A percentile compares a stretch with the other conserved stretches of the same genome.
Evolutionary conservation across 2,113 vertebrate genomes (phyloP).

Genomic region (Arenaria interpres): DNA sequence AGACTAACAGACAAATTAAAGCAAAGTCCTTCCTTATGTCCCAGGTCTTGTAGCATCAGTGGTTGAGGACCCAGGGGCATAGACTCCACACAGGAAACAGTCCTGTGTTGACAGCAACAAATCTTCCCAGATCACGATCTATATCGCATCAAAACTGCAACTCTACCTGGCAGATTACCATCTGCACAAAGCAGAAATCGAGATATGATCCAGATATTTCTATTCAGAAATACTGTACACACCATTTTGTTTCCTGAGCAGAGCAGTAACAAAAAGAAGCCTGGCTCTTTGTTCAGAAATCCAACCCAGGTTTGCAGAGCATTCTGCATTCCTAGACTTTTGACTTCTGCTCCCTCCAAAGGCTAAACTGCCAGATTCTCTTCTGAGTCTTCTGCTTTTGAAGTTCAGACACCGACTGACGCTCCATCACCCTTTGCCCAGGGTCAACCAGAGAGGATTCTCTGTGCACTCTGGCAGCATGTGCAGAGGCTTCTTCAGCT

Average conservation of each 20-base stretch:
- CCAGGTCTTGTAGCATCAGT: not conserved
- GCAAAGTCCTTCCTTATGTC: not conserved
- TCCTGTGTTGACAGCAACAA: not conserved
- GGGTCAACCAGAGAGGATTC: not conserved
- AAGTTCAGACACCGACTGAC: not conserved
- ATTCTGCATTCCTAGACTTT: not conserved
- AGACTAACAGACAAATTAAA: not conserved
- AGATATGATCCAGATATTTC: not conserved
- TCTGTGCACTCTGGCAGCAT: not conserved
- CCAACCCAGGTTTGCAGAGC: not conserved
- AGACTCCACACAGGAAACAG: not conserved
- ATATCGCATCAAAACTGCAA: not conserved
- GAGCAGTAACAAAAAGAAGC: not conserved
- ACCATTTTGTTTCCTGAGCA: not conserved
- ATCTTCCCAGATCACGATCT: not conserved
- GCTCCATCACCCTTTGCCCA: not conserved
- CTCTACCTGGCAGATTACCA: not conserved
- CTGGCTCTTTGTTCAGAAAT: not conserved
- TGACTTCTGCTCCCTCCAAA: not conserved
- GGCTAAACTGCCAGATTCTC: not conserved
- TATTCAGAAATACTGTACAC: not conserved
- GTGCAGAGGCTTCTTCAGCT: not conserved
- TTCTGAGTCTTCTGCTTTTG: not conserved
- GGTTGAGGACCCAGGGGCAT: not conserved
- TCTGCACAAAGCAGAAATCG: not conserved